phyloP scores from a whole-genome alignment of 1,140 invertebrate genomes.

The Conus betulinus region DNA sequence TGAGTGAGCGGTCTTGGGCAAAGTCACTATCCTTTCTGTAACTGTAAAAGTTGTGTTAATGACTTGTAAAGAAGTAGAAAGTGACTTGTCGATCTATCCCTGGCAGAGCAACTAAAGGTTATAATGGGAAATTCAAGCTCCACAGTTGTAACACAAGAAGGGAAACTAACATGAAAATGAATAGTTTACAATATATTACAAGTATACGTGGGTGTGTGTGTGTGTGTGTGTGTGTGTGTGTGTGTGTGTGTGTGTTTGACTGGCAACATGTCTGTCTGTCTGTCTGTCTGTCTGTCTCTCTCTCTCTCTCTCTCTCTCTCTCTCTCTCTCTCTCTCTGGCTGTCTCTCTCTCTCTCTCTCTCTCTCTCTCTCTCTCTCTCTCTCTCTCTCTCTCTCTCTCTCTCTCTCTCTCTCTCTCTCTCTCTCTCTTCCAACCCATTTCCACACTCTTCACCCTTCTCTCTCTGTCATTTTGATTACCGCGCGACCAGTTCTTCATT shows the following conservation, averaged over 20 bases:
- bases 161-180: not conserved
- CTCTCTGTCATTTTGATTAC: too few species aligned
- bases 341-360: too few species aligned
- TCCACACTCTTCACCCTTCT: too few species aligned
- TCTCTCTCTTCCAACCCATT: too few species aligned
- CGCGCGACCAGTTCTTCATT: too few species aligned
- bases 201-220: too few species aligned
- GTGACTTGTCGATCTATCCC: not conserved
- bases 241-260: not conserved
- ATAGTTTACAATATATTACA: too few species aligned
- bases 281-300: not conserved
- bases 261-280: not conserved
- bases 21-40: not conserved
- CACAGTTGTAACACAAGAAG: not conserved
- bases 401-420: too few species aligned
- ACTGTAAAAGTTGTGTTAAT: not conserved
- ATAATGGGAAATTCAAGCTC: not conserved
- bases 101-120: not conserved
- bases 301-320: conserved; percentile 12
- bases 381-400: too few species aligned
- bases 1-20: too few species aligned
- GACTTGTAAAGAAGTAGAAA: not conserved
- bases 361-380: too few species aligned
- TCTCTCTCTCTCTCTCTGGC: not conserved
- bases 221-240: too few species aligned